These are phyloP conservation scores for Meloidogyne chitwoodi DNA, from an alignment of 1,140 invertebrate genomes.

Conservation along the genomic window DNA sequence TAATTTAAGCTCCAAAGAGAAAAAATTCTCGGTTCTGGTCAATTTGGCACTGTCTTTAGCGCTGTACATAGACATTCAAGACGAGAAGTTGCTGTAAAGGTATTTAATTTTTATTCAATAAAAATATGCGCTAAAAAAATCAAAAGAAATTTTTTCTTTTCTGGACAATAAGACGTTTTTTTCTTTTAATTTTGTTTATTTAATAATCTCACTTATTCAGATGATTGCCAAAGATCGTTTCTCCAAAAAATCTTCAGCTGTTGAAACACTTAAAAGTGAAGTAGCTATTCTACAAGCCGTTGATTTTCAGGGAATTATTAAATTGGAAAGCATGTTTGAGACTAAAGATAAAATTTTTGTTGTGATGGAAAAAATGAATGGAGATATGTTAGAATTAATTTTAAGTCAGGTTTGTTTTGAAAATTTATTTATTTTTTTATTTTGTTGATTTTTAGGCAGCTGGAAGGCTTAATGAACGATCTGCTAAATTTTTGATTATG, in stretches of 20 bases:
- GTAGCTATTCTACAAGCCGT: constrained; percentile 56
- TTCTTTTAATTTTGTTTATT: no score
- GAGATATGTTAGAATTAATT: constrained; percentile 99
- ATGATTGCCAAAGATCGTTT: constrained; percentile 58
- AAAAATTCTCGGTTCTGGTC: constrained; percentile 91
- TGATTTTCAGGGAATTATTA: constrained; percentile 63
- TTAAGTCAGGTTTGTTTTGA: constrained; percentile 65
- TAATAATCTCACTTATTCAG: constrained; percentile 23
- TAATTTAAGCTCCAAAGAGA: constrained; percentile 87
- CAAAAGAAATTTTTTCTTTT: no score
- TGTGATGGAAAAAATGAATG: constrained; percentile 69
- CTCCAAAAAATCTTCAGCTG: constrained; percentile 49
- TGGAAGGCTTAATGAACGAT: constrained; percentile 48
- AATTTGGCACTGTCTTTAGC: constrained; percentile 95
- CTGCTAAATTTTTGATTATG: constrained; percentile 55
- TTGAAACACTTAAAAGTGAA: constrained; percentile 53
- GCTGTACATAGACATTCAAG: constrained; percentile 68
- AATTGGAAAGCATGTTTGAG: constrained; percentile 90
- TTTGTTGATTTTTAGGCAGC: constrained; percentile 36
- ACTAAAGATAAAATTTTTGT: constrained; percentile 79
- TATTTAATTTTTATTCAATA: constrained; percentile 66
- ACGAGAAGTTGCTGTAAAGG: constrained; percentile 83
- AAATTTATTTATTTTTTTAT: background rate
- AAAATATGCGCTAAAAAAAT: no score
- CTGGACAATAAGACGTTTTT: no score